phyloP scores from a whole-genome alignment of 2,797 vertebrate genomes.

The Cirrhinus mrigala region DNA sequence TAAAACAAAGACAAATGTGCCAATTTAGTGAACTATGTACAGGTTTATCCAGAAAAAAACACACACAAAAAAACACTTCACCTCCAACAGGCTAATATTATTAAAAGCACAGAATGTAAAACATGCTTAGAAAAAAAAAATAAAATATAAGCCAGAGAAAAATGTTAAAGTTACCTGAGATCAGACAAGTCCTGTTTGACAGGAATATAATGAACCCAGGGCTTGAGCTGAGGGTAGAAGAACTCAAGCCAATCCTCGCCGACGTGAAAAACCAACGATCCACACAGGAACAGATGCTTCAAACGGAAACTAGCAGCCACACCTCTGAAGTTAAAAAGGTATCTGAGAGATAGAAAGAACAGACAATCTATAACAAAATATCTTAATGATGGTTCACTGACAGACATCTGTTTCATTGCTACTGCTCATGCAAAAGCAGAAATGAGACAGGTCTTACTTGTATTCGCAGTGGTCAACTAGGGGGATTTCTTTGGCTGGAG shows the following conservation, averaged over 20 bases:
- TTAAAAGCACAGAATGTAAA: not conserved
- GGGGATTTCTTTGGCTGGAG: constrained; percentile 93
- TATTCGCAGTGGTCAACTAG: constrained; percentile 96
- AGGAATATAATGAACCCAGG: constrained; percentile 97
- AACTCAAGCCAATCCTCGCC: constrained; percentile 96
- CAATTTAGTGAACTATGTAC: not conserved
- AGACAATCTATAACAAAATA: not conserved
- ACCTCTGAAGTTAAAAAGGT: constrained; percentile 97
- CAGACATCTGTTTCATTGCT: not conserved
- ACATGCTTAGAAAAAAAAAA: not conserved
- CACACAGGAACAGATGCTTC: constrained; percentile 96
- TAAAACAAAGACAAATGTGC: too few relatives aligned
- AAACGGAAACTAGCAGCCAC: constrained; percentile 97
- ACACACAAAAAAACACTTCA: not conserved
- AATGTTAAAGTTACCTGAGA: constrained; percentile 80
- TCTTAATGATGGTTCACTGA: not conserved
- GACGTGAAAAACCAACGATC: constrained; percentile 94
- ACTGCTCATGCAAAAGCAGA: not conserved
- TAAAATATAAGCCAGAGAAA: not conserved
- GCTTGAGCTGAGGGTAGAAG: constrained; percentile 92
- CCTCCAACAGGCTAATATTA: not conserved
- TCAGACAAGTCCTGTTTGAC: constrained; percentile 91
- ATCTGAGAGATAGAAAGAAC: constrained; percentile 74
- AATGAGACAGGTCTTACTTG: constrained; percentile 81
- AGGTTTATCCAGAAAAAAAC: not conserved